phyloP scores from a whole-genome alignment of 2,113 vertebrate genomes.

The Myrmecophaga tridactyla region DNA sequence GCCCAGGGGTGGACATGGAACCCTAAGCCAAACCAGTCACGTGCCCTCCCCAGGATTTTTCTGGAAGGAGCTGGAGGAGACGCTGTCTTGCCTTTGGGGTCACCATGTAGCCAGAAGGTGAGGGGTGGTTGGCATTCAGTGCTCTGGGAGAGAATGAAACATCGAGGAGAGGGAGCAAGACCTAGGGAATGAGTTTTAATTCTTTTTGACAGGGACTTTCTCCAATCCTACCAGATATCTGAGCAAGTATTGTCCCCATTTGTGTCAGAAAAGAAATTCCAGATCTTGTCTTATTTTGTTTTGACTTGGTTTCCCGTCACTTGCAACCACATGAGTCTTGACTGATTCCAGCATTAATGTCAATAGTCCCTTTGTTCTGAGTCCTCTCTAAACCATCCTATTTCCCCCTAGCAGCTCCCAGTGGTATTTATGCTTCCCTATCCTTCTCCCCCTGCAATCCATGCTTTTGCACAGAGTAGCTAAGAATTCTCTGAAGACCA shows the following conservation, averaged over 20 bases:
- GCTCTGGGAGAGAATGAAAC: background rate
- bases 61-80: background rate
- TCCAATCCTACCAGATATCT: background rate
- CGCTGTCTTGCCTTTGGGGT: background rate
- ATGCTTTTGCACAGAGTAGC: background rate
- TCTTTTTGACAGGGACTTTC: background rate
- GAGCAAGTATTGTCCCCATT: background rate
- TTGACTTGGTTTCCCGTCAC: conserved; percentile 6
- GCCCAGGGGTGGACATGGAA: background rate
- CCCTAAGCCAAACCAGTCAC: background rate
- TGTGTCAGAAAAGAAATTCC: background rate
- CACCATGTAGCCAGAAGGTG: background rate
- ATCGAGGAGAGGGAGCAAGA: background rate
- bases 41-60: background rate
- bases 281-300: background rate
- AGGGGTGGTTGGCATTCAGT: background rate
- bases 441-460: too few relatives aligned
- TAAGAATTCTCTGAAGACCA: background rate
- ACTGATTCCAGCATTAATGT: background rate
- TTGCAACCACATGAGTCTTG: background rate
- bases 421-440: background rate
- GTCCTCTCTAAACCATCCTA: background rate
- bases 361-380: background rate
- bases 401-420: fast-evolving
- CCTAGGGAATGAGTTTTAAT: background rate